Evolutionary conservation across 2,888 invertebrate genomes (phyloP).

Genomic region (Ryuthela nishihirai): DNA sequence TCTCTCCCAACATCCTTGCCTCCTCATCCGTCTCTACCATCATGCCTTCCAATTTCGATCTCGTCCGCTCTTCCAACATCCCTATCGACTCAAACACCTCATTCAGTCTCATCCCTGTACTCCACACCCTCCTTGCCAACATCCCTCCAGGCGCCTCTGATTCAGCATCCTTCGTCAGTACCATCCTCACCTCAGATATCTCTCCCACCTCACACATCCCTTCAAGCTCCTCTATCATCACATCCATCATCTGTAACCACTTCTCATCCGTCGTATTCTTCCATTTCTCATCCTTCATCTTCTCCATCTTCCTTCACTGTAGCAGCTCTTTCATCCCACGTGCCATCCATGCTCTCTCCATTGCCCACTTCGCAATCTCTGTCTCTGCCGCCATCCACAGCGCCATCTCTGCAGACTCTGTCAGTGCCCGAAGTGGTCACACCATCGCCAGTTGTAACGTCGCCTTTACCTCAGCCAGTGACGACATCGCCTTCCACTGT

Average conservation of each 20-base stretch:
- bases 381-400: neutral
- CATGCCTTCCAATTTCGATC: slow-evolving; percentile 2
- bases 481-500: slow-evolving; percentile 10
- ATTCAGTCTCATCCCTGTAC: no score
- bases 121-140: neutral
- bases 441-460: neutral
- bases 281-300: slow-evolving; percentile 5
- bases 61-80: no score
- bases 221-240: neutral
- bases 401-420: slow-evolving; percentile 3
- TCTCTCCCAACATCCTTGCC: slow-evolving; percentile 4
- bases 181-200: neutral
- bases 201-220: neutral
- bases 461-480: slow-evolving; percentile 3
- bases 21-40: neutral
- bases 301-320: slow-evolving; percentile 32
- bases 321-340: slow-evolving; percentile 27
- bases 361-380: neutral
- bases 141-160: neutral
- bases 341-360: slow-evolving; percentile 30
- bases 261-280: slow-evolving; percentile 2
- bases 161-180: neutral
- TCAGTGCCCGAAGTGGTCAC: slow-evolving; percentile 19
- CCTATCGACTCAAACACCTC: neutral
- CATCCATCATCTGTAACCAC: neutral